A percentile compares a stretch with the other conserved stretches of the same genome.
phyloP scores from a whole-genome alignment of 2,113 vertebrate genomes.

The Axis porcinus region DNA sequence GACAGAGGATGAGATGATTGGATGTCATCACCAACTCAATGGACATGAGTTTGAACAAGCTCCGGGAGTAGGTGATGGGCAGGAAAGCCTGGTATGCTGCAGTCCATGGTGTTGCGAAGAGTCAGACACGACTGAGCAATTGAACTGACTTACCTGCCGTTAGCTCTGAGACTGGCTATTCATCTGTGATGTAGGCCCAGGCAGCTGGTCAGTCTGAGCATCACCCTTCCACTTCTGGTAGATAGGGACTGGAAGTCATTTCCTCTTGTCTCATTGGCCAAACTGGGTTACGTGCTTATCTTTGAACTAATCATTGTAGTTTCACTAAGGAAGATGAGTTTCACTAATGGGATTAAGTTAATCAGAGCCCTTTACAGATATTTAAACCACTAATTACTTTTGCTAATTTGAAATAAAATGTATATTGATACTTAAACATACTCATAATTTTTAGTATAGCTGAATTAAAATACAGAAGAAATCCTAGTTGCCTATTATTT shows the following conservation, averaged over 20 bases:
- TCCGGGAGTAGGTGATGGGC: neutral
- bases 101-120: neutral
- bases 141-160: neutral
- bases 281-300: neutral
- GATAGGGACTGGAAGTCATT: neutral
- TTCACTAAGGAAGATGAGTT: neutral
- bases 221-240: neutral
- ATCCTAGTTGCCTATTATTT: neutral
- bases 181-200: neutral
- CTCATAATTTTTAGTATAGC: neutral
- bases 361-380: neutral
- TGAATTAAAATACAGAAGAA: constrained; percentile 30
- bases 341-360: neutral
- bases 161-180: neutral
- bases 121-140: neutral
- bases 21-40: neutral
- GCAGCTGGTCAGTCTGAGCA: neutral
- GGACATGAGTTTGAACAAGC: neutral
- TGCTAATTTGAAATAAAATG: constrained; percentile 10
- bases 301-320: neutral
- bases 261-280: neutral
- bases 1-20: neutral
- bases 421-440: neutral
- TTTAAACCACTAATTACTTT: constrained; percentile 24
- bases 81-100: neutral